phyloP scores from a whole-genome alignment of 2,113 vertebrate species.

The Strigops habroptila region DNA sequence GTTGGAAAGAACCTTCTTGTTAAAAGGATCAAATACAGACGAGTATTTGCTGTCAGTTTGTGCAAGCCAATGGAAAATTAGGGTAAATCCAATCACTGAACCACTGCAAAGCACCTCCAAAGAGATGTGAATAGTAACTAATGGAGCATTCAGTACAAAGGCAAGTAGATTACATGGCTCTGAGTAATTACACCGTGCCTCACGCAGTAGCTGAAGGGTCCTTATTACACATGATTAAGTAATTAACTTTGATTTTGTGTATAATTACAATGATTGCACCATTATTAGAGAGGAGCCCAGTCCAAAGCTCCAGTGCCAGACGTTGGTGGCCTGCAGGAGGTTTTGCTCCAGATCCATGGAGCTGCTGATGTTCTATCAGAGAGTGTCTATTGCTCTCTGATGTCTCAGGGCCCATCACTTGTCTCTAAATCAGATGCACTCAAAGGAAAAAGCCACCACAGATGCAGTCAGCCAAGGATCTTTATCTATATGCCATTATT shows the following conservation, averaged over 20 bases:
- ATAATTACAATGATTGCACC: not conserved
- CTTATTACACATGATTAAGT: not conserved
- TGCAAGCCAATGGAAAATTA: not conserved
- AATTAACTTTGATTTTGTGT: not conserved
- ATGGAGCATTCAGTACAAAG: conserved; percentile 2
- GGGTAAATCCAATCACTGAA: not conserved
- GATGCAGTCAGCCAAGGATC: not conserved
- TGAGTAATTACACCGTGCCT: not conserved
- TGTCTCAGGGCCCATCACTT: rapidly evolving
- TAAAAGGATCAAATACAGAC: not conserved
- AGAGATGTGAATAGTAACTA: not conserved
- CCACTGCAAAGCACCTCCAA: not conserved
- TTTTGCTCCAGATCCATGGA: not conserved
- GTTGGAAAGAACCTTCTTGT: not conserved
- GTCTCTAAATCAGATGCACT: not conserved
- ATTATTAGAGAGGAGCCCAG: not conserved
- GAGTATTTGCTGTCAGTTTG: not conserved
- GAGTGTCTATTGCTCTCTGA: not conserved
- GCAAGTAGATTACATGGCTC: conserved; percentile 4
- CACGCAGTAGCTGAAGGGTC: not conserved
- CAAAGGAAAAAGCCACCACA: not conserved
- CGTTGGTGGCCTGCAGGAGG: not conserved
- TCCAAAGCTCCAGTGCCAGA: not conserved
- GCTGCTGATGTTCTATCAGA: not conserved
- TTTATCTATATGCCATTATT: not conserved